Evolutionary conservation across 2,113 vertebrate genomes (phyloP).

Genomic region (Ptychochromis oligacanthus): DNA sequence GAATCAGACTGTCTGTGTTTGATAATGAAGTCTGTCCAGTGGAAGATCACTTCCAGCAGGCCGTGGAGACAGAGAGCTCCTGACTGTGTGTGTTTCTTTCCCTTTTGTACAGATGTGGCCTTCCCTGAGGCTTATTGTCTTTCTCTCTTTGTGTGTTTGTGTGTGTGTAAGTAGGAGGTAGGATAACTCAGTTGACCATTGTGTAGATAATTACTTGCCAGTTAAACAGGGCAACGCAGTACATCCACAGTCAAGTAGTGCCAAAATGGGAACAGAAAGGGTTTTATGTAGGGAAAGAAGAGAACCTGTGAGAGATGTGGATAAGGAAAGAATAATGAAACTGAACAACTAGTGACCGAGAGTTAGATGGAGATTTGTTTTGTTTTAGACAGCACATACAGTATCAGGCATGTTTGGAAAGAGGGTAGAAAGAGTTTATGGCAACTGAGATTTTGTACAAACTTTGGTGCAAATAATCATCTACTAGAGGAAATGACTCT

Average conservation of each 20-base stretch:
- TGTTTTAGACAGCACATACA: slow-evolving; percentile 7
- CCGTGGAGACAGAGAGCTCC: slow-evolving; percentile 17
- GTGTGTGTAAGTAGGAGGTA: background rate
- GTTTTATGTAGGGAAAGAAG: background rate
- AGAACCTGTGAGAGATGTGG: background rate
- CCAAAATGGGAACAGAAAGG: slow-evolving; percentile 35
- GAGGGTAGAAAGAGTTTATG: background rate
- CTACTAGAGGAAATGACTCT: too few species aligned
- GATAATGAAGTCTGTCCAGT: slow-evolving; percentile 50
- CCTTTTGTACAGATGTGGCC: background rate
- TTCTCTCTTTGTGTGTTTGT: slow-evolving; percentile 10
- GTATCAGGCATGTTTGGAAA: slow-evolving; percentile 2
- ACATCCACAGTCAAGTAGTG: slow-evolving; percentile 15
- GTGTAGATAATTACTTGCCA: slow-evolving; percentile 40
- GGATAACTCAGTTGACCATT: slow-evolving; percentile 23
- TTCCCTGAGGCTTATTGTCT: background rate
- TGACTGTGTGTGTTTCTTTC: background rate
- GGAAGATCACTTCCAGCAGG: slow-evolving; percentile 25
- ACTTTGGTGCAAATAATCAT: background rate
- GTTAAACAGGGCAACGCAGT: slow-evolving; percentile 4
- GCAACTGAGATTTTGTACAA: background rate
- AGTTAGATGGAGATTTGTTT: background rate
- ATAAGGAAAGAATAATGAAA: slow-evolving; percentile 9
- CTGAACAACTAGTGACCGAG: background rate
- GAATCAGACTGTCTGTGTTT: slow-evolving; percentile 33